Conservation (phyloP, 1,140 invertebrate species). For the Drosophila persimilis region DNA sequence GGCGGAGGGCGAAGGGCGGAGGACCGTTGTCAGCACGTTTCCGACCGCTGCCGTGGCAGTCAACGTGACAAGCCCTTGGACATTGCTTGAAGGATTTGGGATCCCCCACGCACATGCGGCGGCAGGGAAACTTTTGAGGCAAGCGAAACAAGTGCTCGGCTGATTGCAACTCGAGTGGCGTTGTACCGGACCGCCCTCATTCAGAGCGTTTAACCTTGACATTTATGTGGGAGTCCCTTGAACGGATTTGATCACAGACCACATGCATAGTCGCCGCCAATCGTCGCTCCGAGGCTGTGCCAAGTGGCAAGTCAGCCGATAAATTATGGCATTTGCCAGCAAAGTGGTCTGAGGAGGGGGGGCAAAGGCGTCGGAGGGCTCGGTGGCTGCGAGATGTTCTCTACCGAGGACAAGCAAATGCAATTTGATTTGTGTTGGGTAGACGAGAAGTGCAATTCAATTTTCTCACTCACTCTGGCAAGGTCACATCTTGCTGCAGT, state of each 20-base stretch:
- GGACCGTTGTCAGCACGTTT: slow-evolving; percentile 16
- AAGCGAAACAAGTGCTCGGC: slow-evolving; percentile 37
- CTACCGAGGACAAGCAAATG: slow-evolving; percentile 45
- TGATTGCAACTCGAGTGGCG: slow-evolving; percentile 53
- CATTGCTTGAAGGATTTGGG: slow-evolving; percentile 39
- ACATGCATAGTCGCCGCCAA: slow-evolving; percentile 23
- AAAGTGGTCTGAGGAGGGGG: not conserved
- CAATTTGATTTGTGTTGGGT: slow-evolving; percentile 67
- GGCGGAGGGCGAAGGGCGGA: not conserved
- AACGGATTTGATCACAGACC: slow-evolving; percentile 16
- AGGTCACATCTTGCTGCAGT: slow-evolving; percentile 34
- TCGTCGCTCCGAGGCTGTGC: slow-evolving; percentile 29
- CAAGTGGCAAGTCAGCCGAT: slow-evolving; percentile 46
- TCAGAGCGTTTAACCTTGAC: slow-evolving; percentile 62
- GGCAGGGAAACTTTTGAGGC: slow-evolving; percentile 37
- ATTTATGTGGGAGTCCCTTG: slow-evolving; percentile 45
- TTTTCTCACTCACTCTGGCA: slow-evolving; percentile 49
- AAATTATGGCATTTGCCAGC: slow-evolving; percentile 54
- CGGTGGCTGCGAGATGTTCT: not conserved
- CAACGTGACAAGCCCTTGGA: slow-evolving; percentile 34
- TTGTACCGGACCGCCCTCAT: not conserved
- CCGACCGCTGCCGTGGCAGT: slow-evolving; percentile 11
- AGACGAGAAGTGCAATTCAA: slow-evolving; percentile 67
- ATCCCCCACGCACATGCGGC: not conserved
- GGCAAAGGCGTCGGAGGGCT: not conserved